Percentiles rank a stretch among this genome's conserved stretches.
Conservation (phyloP, 2,113 vertebrate species). For the Gulo gulo region DNA sequence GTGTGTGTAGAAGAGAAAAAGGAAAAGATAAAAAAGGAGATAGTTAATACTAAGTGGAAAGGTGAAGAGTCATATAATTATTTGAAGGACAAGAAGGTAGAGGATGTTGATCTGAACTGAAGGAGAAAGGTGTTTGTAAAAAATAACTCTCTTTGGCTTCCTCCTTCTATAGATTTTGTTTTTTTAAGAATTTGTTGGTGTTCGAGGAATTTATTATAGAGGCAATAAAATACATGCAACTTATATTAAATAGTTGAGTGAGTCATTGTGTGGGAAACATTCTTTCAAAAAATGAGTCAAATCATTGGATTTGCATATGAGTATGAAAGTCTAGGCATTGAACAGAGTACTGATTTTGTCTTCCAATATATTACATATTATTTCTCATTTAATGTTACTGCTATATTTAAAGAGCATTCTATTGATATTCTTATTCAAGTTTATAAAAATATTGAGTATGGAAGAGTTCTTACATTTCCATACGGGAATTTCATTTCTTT, state of each 20-base stretch:
- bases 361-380: background rate
- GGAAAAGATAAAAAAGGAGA: background rate
- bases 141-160: background rate
- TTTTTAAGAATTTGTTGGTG: background rate
- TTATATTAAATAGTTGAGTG: background rate
- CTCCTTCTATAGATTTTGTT: background rate
- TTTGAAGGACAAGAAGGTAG: background rate
- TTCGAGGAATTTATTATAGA: background rate
- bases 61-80: background rate
- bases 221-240: background rate
- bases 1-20: background rate
- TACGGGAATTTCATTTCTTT: background rate
- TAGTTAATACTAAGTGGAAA: background rate
- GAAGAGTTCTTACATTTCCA: background rate
- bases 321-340: background rate
- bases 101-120: background rate
- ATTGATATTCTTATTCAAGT: background rate
- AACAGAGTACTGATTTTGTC: background rate
- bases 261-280: background rate
- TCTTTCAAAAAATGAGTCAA: constrained; percentile 9
- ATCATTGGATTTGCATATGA: background rate
- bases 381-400: background rate
- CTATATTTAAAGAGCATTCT: background rate
- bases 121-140: background rate
- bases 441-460: background rate